Conservation (phyloP, 2,113 vertebrate species). For the Myxocyprinus asiaticus region DNA sequence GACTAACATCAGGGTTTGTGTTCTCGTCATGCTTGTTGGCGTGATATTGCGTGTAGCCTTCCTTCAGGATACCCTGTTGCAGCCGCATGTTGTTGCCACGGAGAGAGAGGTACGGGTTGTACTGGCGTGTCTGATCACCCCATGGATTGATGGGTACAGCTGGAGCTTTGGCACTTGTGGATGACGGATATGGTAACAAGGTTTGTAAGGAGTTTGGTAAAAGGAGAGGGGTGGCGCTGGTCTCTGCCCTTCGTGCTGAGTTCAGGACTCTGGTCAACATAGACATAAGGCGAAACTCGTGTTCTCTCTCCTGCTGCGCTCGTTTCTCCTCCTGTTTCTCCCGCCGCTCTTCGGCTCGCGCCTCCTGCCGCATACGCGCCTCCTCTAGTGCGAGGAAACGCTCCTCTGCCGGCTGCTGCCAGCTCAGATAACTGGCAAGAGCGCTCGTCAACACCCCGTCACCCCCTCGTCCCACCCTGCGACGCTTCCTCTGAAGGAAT, state of each 20-base stretch:
- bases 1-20: conserved; percentile 84
- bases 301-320: conserved; percentile 75
- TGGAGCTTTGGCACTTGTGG: conserved; percentile 45
- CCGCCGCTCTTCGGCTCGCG: conserved; percentile 78
- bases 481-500: conserved; percentile 67
- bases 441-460: conserved; percentile 66
- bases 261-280: conserved; percentile 73
- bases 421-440: conserved; percentile 75
- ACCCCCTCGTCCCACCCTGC: conserved; percentile 54
- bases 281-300: conserved; percentile 80
- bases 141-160: conserved; percentile 36
- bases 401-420: conserved; percentile 79
- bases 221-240: background rate
- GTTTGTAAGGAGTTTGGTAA: conserved; percentile 1
- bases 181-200: conserved; percentile 8
- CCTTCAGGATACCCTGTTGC: conserved; percentile 71
- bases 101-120: conserved; percentile 78
- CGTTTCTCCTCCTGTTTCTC: conserved; percentile 80
- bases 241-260: background rate
- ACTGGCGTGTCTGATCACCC: conserved; percentile 35
- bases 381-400: conserved; percentile 79
- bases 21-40: conserved; percentile 79
- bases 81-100: conserved; percentile 76
- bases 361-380: conserved; percentile 73
- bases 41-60: conserved; percentile 76